Percentiles rank a stretch among this genome's conserved stretches.
Conservation (phyloP, 1,140 invertebrate genomes). For the Thalassaphorura encarpata region DNA sequence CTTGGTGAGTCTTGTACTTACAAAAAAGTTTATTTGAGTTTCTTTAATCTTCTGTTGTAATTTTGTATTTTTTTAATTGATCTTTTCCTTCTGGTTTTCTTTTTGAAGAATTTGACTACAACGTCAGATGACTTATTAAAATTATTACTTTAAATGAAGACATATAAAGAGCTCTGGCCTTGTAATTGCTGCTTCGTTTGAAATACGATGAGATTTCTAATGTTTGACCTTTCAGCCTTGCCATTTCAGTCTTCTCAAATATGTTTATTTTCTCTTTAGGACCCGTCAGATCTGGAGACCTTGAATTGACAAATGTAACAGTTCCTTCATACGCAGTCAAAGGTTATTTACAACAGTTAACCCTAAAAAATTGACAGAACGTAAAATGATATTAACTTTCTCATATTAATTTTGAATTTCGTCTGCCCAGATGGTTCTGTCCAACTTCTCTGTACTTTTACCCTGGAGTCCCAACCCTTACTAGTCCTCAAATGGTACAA, state of each 20-base stretch:
- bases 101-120: neutral
- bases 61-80: neutral
- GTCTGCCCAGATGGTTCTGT: conserved; percentile 9
- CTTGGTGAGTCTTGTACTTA: too few relatives aligned
- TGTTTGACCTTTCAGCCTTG: neutral
- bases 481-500: conserved; percentile 22
- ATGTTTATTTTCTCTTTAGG: too few relatives aligned
- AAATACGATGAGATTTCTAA: neutral
- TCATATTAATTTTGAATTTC: too few relatives aligned
- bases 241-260: too few relatives aligned
- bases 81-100: neutral
- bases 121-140: neutral
- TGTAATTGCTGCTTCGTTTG: neutral
- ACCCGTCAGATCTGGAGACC: too few relatives aligned
- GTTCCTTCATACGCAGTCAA: conserved; percentile 12
- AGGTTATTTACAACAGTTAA: neutral
- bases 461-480: conserved; percentile 10
- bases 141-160: neutral
- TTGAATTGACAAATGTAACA: conserved; percentile 8
- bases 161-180: neutral
- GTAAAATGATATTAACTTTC: too few relatives aligned
- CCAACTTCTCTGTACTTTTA: conserved; percentile 11
- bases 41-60: too few relatives aligned
- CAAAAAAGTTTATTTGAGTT: too few relatives aligned
- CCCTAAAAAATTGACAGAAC: too few relatives aligned